These are phyloP conservation scores for Felis catus DNA, from an alignment of 2,113 vertebrate genomes.

Conservation along the genomic window F.catus_Fca126_mat1.0 CM031419.1:204689001-204689500, in stretches of 20 bases:
- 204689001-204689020: too few species aligned
- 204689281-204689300: background rate
- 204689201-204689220: background rate
- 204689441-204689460: background rate
- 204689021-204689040: too few species aligned
- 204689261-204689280: background rate
- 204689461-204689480: background rate
- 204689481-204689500: slow-evolving; percentile 1
- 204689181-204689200: background rate
- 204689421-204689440: background rate
- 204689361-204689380: background rate
- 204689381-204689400: background rate
- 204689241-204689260: background rate
- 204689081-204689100: background rate
- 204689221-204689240: background rate
- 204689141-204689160: background rate
- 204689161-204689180: background rate
- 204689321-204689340: background rate
- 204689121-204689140: background rate
- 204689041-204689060: background rate
- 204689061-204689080: background rate
- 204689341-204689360: background rate
- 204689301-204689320: background rate
- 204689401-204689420: background rate
- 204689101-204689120: slow-evolving; percentile 16